A percentile compares a stretch with the other conserved stretches of the same genome.
Conservation (phyloP, 1,140 invertebrate genomes). For the Magallana ariakensis region DNA sequence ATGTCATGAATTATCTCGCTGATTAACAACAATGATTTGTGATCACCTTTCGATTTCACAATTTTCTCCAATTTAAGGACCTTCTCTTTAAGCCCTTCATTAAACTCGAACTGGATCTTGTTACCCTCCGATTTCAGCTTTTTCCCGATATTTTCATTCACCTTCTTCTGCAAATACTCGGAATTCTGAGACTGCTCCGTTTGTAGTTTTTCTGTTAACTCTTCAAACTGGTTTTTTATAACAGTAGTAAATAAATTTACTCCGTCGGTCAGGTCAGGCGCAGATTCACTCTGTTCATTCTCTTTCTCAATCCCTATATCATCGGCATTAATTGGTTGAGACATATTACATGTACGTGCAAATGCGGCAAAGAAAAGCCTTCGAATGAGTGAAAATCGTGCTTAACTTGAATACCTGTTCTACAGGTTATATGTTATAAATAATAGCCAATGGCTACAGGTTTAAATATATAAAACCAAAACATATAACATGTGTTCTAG, state of each 20-base stretch:
- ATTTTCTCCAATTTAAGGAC: not conserved
- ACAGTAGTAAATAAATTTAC: slow-evolving; percentile 14
- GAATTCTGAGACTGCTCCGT: not conserved
- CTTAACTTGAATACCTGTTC: too few relatives aligned
- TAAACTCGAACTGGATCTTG: slow-evolving; percentile 20
- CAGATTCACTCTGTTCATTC: not conserved
- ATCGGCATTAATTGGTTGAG: too few relatives aligned
- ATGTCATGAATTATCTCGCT: not conserved
- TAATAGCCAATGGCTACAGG: too few relatives aligned
- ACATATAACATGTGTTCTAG: too few relatives aligned
- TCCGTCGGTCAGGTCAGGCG: not conserved
- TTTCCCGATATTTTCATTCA: slow-evolving; percentile 17
- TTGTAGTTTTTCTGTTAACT: not conserved
- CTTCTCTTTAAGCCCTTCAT: slow-evolving; percentile 19
- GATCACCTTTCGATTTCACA: not conserved
- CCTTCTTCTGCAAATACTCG: not conserved
- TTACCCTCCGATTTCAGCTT: slow-evolving; percentile 16
- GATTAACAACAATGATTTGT: not conserved
- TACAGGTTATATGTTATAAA: too few relatives aligned
- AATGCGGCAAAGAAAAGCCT: too few relatives aligned
- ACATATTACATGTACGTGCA: too few relatives aligned
- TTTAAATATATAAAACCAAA: too few relatives aligned
- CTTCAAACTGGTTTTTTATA: slow-evolving; percentile 7
- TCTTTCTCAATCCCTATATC: not conserved
- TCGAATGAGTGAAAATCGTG: too few relatives aligned